Percentiles rank a stretch among this genome's conserved stretches.
Conservation (phyloP, 2,113 vertebrate species). For the Triplophysa siluroides region DNA sequence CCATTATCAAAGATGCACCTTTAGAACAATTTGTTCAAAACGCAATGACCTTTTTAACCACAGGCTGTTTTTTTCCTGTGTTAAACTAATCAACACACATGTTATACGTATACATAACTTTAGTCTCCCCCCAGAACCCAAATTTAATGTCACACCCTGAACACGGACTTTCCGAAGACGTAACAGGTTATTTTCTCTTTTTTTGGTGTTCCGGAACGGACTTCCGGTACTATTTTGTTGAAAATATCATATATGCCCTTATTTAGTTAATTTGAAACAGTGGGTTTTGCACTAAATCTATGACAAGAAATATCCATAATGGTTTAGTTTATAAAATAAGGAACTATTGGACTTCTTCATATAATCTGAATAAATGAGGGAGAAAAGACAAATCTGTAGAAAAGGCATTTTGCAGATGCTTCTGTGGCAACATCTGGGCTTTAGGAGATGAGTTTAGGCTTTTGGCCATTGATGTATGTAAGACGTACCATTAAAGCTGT, state of each 20-base stretch:
- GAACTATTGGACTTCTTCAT: neutral
- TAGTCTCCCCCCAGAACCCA: neutral
- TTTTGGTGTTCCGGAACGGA: constrained; percentile 48
- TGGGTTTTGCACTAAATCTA: neutral
- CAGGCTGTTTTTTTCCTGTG: constrained; percentile 49
- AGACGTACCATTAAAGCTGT: neutral
- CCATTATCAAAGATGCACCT: constrained; percentile 11
- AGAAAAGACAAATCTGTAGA: neutral
- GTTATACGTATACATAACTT: constrained; percentile 27
- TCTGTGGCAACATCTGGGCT: neutral
- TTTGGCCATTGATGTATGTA: neutral
- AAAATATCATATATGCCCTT: neutral
- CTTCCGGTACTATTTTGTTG: constrained; percentile 12
- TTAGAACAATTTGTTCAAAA: constrained; percentile 46
- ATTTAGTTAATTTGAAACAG: neutral
- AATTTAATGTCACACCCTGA: constrained; percentile 44
- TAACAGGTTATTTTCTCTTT: constrained; percentile 50
- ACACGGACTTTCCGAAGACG: constrained; percentile 55
- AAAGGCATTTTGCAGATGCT: neutral
- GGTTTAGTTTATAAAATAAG: neutral
- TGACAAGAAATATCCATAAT: neutral
- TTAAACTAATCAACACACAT: constrained; percentile 42
- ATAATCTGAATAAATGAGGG: neutral
- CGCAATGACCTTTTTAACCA: constrained; percentile 44
- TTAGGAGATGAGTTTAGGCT: neutral